Evolutionary conservation across 2,113 vertebrate genomes (phyloP), one percentile per base, ranked within the genome.

Genomic region (Thalassoma bifasciatum): DNA sequence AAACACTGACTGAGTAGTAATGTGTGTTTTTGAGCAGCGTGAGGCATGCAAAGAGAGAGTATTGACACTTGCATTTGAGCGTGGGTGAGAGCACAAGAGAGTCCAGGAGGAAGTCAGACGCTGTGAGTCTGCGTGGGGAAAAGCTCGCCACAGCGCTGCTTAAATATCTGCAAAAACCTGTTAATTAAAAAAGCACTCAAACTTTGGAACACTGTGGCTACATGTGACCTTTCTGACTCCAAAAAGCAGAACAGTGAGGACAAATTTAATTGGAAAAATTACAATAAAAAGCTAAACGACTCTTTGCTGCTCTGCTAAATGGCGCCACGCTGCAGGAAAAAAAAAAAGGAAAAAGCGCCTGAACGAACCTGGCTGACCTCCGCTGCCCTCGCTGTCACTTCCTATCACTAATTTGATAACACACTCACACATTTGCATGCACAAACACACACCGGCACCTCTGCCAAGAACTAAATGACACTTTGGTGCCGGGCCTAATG

Each of bases 391-490:
- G 58, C n/a, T 21, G 52, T 66, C 63, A 42, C 44, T 44, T 44
- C 42, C 42, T 44, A 5, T 44, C 42, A 44, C 42, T 44, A 17
- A 44, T 17, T 44, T 17, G 13, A 19, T 16, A 46, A 46, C 11
- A 67, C 51, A 46, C 26, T 30, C 34, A 30, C 59, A 21, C 42
- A 38, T n/a, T n/a, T 13, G 13, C 36, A 7, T 38, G 36, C 34
- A 65, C 46, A 61, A 52, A 21, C 69, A 42, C 53, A 19, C 53
- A 60, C 46, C 6, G 24, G 10, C 36, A 19, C 38, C 2, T 14
- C 62, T 75, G 63, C 66, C 47, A 67, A 60, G 4, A 65, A 62
- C 40, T 51, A 65, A 73, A 64, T 53, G 37, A 49, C 72, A 75
- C 60, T 54, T 68, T 60, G 65, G 22, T 80, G 44, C 66, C 22